These are phyloP conservation scores for Ischnus inquisitorius DNA, from an alignment of 2,888 invertebrate genomes.

Conservation along the genomic window DNA sequence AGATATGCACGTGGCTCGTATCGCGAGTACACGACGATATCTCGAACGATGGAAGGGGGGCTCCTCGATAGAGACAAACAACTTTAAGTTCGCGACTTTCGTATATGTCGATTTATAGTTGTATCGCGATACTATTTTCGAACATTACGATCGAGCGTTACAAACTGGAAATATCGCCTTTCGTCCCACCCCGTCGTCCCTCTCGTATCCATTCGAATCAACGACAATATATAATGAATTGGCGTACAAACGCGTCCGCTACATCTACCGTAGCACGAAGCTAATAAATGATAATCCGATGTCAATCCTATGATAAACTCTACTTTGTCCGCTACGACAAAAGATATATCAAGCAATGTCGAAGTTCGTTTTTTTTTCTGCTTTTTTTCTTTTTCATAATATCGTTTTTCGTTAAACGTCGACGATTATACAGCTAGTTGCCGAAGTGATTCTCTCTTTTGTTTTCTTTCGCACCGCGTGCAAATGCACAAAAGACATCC, in stretches of 20 bases:
- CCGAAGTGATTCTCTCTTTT: slow-evolving; percentile 28
- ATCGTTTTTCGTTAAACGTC: slow-evolving; percentile 62
- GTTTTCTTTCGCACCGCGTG: slow-evolving; percentile 39
- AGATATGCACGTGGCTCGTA: slow-evolving; percentile 31
- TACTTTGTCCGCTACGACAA: slow-evolving; percentile 59
- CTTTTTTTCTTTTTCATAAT: slow-evolving; percentile 52
- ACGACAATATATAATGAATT: slow-evolving; percentile 60
- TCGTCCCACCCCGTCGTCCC: background rate
- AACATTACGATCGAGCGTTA: slow-evolving; percentile 23
- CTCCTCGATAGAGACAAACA: slow-evolving; percentile 19
- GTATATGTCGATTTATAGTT: background rate
- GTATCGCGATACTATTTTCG: slow-evolving; percentile 11
- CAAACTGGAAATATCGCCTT: background rate
- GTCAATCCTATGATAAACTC: slow-evolving; percentile 57
- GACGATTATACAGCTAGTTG: slow-evolving; percentile 61
- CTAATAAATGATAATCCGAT: slow-evolving; percentile 72
- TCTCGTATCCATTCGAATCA: slow-evolving; percentile 48
- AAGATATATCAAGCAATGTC: slow-evolving; percentile 58
- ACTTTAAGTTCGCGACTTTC: slow-evolving; percentile 7
- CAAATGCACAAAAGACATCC: slow-evolving; percentile 60
- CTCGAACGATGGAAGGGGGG: background rate
- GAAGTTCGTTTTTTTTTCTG: slow-evolving; percentile 33
- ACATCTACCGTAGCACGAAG: slow-evolving; percentile 76
- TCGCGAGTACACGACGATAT: slow-evolving; percentile 39
- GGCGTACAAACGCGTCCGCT: slow-evolving; percentile 72